Conservation (phyloP, 2,113 vertebrate species). For the Platycercus adscitus region DNA sequence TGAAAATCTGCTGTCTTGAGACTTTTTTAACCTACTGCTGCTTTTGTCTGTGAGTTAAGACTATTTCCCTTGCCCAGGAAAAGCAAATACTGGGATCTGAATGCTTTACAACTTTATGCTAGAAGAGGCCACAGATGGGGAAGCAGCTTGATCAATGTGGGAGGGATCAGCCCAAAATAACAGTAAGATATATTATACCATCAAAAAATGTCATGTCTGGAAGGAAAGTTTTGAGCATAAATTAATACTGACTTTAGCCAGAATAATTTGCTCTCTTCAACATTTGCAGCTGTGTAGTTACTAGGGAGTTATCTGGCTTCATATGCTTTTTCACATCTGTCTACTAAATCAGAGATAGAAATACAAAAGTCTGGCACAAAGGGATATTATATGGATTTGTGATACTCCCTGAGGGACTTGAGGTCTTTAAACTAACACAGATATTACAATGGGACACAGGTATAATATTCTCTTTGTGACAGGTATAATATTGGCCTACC, state of each 20-base stretch:
- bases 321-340: constrained; percentile 62
- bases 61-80: constrained; percentile 19
- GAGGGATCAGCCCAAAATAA: constrained; percentile 42
- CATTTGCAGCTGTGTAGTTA: constrained; percentile 69
- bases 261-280: constrained; percentile 26
- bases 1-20: constrained; percentile 22
- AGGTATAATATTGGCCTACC: neutral
- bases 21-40: neutral
- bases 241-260: constrained; percentile 40
- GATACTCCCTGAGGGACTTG: constrained; percentile 32
- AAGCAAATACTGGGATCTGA: neutral
- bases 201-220: constrained; percentile 53
- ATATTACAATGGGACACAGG: neutral
- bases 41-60: constrained; percentile 44
- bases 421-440: constrained; percentile 14
- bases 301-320: constrained; percentile 54
- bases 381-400: constrained; percentile 23
- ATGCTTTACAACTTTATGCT: neutral
- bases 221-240: constrained; percentile 47
- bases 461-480: neutral
- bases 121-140: constrained; percentile 42
- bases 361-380: constrained; percentile 13
- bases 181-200: constrained; percentile 55
- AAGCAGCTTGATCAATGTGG: constrained; percentile 44
- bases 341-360: constrained; percentile 58